Percentiles rank a stretch among this genome's conserved stretches.
Evolutionary conservation across 2,888 invertebrate genomes (phyloP).

Genomic region (Plebejus anna): DNA sequence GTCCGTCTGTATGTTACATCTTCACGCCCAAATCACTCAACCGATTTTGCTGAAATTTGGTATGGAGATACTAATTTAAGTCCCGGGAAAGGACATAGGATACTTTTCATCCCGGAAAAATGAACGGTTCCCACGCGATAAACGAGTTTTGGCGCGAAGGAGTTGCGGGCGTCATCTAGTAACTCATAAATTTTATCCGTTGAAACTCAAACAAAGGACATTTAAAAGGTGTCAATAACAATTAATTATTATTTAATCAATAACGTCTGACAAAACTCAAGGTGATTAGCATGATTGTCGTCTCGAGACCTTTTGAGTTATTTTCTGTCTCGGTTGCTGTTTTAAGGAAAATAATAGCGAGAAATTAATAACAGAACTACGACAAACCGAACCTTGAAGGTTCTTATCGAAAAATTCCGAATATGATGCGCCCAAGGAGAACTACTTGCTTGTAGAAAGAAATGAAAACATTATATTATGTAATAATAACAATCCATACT

Average conservation of each 20-base stretch:
- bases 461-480: neutral
- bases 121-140: too few species aligned
- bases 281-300: neutral
- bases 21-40: too few species aligned
- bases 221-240: conserved; percentile 1
- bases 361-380: neutral
- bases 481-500: too few species aligned
- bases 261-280: conserved; percentile 3
- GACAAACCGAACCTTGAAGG: conserved; percentile 7
- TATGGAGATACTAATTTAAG: too few species aligned
- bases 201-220: neutral
- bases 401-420: conserved; percentile 6
- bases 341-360: conserved; percentile 5
- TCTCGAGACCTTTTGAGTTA: conserved; percentile 5
- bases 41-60: too few species aligned
- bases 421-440: conserved; percentile 3
- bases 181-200: neutral
- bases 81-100: too few species aligned
- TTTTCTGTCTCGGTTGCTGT: neutral
- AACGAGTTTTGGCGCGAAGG: too few species aligned
- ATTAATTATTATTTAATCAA: neutral
- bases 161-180: too few species aligned
- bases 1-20: too few species aligned
- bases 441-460: neutral
- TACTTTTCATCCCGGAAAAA: too few species aligned